A percentile compares a stretch with the other conserved stretches of the same genome.
These are phyloP conservation scores for Kryptolebias ocellatus DNA, from an alignment of 2,797 vertebrate genomes.

Conservation along the genomic window DNA sequence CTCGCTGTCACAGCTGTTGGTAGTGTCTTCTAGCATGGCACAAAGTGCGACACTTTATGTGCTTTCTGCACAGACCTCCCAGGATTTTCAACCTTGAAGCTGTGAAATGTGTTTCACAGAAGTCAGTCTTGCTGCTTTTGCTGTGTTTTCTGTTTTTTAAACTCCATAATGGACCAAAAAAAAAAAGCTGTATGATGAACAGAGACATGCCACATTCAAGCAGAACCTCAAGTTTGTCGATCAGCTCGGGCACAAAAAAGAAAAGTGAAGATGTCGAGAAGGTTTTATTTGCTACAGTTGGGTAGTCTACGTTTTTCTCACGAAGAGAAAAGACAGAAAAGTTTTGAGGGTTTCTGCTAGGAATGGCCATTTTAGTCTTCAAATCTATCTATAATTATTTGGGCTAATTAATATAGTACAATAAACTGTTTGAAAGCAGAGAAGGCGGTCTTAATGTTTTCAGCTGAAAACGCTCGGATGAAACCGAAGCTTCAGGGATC, in stretches of 20 bases:
- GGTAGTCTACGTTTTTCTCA: slow-evolving; percentile 10
- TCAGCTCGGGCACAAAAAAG: slow-evolving; percentile 23
- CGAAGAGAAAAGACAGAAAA: slow-evolving; percentile 5
- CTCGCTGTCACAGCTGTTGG: slow-evolving; percentile 45
- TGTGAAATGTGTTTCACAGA: slow-evolving; percentile 14
- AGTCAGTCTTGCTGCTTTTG: slow-evolving; percentile 15
- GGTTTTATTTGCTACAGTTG: slow-evolving; percentile 38
- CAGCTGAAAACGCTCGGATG: no score
- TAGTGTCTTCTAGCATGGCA: neutral
- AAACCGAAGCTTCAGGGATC: no score
- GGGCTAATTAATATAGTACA: no score
- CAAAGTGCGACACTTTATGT: slow-evolving; percentile 11
- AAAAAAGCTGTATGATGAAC: slow-evolving; percentile 19
- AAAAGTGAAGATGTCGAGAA: slow-evolving; percentile 17
- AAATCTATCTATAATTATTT: no score
- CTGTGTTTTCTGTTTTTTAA: slow-evolving; percentile 12
- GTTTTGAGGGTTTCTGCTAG: neutral
- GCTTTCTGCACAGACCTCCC: slow-evolving; percentile 20
- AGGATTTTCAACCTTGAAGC: slow-evolving; percentile 22
- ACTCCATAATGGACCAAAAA: neutral
- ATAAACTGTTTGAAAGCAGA: no score
- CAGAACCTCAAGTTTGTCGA: slow-evolving; percentile 6
- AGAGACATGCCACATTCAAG: slow-evolving; percentile 10
- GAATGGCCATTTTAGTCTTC: no score
- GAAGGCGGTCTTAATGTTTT: no score